A percentile compares a stretch with the other conserved stretches of the same genome.
Evolutionary conservation across 2,797 vertebrate species (phyloP).

Genomic region (Sebastes dallii): DNA sequence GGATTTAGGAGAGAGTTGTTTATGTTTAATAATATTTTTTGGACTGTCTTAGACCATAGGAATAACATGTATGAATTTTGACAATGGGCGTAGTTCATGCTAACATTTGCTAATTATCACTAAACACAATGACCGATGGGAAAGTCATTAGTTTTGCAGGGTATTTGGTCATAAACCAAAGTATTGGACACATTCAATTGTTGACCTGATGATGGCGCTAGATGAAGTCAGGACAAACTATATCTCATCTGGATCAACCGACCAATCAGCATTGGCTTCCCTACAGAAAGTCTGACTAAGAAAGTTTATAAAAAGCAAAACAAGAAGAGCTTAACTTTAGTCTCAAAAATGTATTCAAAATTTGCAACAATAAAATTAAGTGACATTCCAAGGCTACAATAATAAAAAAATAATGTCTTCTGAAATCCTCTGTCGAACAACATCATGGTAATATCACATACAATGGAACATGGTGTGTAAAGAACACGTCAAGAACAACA

Average conservation of each 20-base stretch:
- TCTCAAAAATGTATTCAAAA: slow-evolving; percentile 59
- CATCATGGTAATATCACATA: neutral
- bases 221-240: neutral
- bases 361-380: slow-evolving; percentile 35
- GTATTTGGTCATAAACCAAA: neutral
- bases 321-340: neutral
- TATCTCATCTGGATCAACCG: neutral
- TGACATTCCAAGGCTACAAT: slow-evolving; percentile 2
- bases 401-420: slow-evolving; percentile 35
- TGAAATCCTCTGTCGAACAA: neutral
- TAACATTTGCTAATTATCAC: too few species aligned
- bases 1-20: too few species aligned
- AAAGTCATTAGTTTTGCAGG: neutral
- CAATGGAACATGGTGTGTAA: neutral
- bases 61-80: too few species aligned
- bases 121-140: neutral
- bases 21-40: too few species aligned
- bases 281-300: neutral
- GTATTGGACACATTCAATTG: neutral
- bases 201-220: neutral
- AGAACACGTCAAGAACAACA: neutral
- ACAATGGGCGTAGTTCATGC: too few species aligned
- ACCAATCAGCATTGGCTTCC: neutral
- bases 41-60: too few species aligned
- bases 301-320: neutral